Conservation (phyloP, 2,113 vertebrate genomes). For the Dasyurus viverrinus region DNA sequence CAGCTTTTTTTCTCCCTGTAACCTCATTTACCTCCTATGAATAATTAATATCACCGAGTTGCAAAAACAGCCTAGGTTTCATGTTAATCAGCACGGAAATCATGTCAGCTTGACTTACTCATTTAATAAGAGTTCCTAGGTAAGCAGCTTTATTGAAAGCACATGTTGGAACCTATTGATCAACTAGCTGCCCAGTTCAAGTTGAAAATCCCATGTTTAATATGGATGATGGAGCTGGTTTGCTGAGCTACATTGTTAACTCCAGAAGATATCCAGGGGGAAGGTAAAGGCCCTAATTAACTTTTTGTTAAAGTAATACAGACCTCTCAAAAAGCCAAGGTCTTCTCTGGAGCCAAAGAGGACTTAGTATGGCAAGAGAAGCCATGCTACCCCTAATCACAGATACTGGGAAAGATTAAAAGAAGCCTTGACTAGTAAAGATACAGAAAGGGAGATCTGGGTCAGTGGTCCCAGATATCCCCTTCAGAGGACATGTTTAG, state of each 20-base stretch:
- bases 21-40: conserved; percentile 66
- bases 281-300: conserved; percentile 78
- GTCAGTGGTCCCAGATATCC: neutral
- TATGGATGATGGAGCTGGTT: conserved; percentile 78
- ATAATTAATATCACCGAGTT: conserved; percentile 53
- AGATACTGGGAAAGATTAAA: neutral
- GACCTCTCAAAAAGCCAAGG: conserved; percentile 58
- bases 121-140: conserved; percentile 84
- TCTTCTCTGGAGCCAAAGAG: conserved; percentile 29
- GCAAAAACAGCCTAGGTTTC: conserved; percentile 71
- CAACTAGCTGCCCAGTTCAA: conserved; percentile 72
- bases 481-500: neutral
- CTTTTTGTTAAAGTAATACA: conserved; percentile 63
- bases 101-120: conserved; percentile 79
- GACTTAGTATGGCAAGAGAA: conserved; percentile 53
- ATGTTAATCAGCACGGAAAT: conserved; percentile 74
- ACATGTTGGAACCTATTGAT: conserved; percentile 78
- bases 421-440: neutral
- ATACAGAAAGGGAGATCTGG: neutral
- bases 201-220: conserved; percentile 86
- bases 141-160: conserved; percentile 86
- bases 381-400: conserved; percentile 11
- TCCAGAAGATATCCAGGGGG: conserved; percentile 64
- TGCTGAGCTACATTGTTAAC: conserved; percentile 83
- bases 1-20: conserved; percentile 62